Percentiles rank a stretch among this genome's conserved stretches.
Conservation (phyloP, 2,797 vertebrate species). For the Hylomyscus alleni region DNA sequence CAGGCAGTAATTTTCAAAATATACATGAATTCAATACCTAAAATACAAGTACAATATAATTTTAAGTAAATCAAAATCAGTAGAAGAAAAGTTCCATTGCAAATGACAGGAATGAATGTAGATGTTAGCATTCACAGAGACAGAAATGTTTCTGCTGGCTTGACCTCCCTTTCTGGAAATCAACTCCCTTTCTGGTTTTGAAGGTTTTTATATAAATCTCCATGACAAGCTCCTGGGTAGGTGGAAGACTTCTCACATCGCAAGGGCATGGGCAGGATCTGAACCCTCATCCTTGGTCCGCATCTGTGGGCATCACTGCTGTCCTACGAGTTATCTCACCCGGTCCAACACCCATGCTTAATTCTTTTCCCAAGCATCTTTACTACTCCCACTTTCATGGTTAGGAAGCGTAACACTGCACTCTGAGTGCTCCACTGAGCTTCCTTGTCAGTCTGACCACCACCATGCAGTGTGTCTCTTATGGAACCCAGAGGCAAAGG, state of each 20-base stretch:
- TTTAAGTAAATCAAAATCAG: conserved; percentile 21
- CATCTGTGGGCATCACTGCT: not conserved
- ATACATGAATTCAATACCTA: conserved; percentile 8
- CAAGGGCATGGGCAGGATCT: not conserved
- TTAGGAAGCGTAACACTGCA: not conserved
- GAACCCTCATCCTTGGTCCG: not conserved
- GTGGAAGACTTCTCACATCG: not conserved
- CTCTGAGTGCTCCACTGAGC: not conserved
- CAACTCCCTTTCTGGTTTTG: not conserved
- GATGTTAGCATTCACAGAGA: conserved; percentile 2
- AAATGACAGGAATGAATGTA: conserved; percentile 17
- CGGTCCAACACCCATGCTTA: not conserved
- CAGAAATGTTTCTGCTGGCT: not conserved
- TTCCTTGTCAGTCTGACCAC: not conserved
- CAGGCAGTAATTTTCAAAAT: conserved; percentile 55
- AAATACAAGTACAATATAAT: not conserved
- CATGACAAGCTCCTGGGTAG: not conserved
- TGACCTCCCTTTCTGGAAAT: not conserved
- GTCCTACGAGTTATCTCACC: not conserved
- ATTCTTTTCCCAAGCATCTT: not conserved
- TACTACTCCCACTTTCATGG: not conserved
- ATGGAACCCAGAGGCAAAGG: not conserved
- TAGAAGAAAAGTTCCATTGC: conserved; percentile 48
- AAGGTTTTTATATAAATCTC: not conserved
- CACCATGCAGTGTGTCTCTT: not conserved